Evolutionary conservation across 1,140 invertebrate genomes (phyloP).

Genomic region (Pemphigus obesinymphae): DNA sequence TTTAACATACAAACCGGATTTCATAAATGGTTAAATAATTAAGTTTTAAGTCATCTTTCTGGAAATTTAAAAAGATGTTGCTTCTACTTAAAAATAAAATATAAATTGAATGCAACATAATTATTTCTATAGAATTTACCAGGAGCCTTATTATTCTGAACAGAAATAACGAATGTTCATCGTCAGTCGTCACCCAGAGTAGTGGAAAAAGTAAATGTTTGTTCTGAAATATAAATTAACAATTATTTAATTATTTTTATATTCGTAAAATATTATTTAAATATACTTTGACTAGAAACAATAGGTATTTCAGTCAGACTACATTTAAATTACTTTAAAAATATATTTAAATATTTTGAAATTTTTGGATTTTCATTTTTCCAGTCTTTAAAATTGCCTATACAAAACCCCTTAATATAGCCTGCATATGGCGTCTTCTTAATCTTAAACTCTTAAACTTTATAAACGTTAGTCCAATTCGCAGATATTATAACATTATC

Average conservation of each 20-base stretch:
- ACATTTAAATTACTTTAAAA: too few species aligned
- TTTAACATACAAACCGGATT: conserved; percentile 90
- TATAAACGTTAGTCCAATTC: conserved; percentile 99
- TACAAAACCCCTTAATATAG: too few species aligned
- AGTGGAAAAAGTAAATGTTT: conserved; percentile 92
- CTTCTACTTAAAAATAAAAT: conserved; percentile 60
- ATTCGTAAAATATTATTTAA: not conserved
- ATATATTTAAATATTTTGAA: too few species aligned
- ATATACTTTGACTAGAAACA: conserved; percentile 84
- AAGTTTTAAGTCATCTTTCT: conserved; percentile 94
- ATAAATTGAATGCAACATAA: not conserved
- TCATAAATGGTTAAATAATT: conserved; percentile 85
- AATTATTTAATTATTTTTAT: not conserved
- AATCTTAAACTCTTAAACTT: too few species aligned
- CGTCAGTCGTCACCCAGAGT: conserved; percentile 95
- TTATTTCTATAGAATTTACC: conserved; percentile 50
- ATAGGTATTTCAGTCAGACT: conserved; percentile 98
- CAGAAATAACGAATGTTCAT: conserved; percentile 91
- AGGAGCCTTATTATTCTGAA: conserved; percentile 91
- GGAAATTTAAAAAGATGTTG: conserved; percentile 85
- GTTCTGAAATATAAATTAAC: conserved; percentile 56
- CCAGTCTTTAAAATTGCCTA: too few species aligned
- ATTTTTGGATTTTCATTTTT: too few species aligned
- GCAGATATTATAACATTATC: conserved; percentile 99
- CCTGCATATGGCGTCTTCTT: too few species aligned